A percentile compares a stretch with the other conserved stretches of the same genome.
phyloP scores from a whole-genome alignment of 2,888 invertebrate genomes.

The Chrysopilus asiliformis region DNA sequence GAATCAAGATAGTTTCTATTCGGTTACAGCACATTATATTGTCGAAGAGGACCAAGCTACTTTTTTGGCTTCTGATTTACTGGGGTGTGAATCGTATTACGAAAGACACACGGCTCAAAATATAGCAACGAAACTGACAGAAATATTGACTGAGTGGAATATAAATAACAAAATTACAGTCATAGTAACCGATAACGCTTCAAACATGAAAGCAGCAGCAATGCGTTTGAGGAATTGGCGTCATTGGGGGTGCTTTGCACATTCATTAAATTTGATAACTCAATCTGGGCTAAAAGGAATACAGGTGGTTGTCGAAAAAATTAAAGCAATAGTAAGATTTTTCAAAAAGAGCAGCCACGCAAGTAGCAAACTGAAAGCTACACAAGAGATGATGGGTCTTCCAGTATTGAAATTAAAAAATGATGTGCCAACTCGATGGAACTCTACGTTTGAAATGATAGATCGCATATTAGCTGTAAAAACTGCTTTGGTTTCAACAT shows the following conservation, averaged over 20 bases:
- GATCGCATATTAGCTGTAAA: not conserved
- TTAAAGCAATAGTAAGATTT: constrained; percentile 3
- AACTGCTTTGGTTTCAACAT: constrained; percentile 1
- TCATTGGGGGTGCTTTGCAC: constrained; percentile 2
- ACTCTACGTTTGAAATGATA: constrained; percentile 1
- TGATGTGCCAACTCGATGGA: constrained; percentile 4
- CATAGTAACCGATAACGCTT: too few relatives aligned
- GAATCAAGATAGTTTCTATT: not conserved
- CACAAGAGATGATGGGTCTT: constrained; percentile 2
- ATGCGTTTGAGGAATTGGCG: too few relatives aligned
- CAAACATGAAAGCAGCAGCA: too few relatives aligned
- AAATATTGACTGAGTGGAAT: not conserved
- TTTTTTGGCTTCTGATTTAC: not conserved
- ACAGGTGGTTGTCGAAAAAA: not conserved
- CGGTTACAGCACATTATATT: not conserved
- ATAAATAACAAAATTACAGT: not conserved
- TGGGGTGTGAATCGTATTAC: not conserved
- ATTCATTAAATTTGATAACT: not conserved
- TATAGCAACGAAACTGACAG: not conserved
- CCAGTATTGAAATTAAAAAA: constrained; percentile 3
- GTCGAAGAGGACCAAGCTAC: not conserved
- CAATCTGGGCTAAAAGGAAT: constrained; percentile 3
- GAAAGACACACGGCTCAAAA: constrained; percentile 4
- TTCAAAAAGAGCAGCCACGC: constrained; percentile 1
- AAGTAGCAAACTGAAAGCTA: not conserved